Evolutionary conservation across 2,797 vertebrate species (phyloP), one percentile per base, ranked within the genome.

Genomic region (Kryptolebias ocellatus): DNA sequence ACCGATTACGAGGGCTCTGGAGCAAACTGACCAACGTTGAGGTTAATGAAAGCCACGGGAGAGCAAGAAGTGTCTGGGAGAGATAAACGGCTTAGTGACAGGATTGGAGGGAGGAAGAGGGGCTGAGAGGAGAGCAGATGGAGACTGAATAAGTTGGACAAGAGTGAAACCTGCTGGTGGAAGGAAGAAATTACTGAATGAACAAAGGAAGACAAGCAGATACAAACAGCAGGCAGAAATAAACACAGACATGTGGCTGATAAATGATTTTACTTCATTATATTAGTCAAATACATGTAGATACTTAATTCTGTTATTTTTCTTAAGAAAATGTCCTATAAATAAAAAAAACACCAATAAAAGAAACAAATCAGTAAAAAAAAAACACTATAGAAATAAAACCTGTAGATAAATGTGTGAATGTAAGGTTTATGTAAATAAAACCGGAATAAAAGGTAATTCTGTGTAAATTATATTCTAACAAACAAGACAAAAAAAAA

Each of bases 81-180:
- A 82, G 81, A 91, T 89, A 86, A 87, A 82, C 28, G 3, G 80
- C 78, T 89, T 81, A 84, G 76, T 58, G 64, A 74, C 34, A 57
- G 62, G 62, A 74, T 56, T 47, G 67, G 45, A 56, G 69, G 45
- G 60, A 74, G 56, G 72, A 52, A 46, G 42, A 60, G 44, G 54
- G 17, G 27, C 15, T 46, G 29, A 60, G 60, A 34, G 49, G 24
- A 58, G 49, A 29, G 11, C 11, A 55, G 37, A 11, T 31, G 17
- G 15, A 52, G 56, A 50, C 2, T 39, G 5, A 12, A 54, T 83
- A 70, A 64, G 52, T 79, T 78, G 72, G 76, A 37, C 62, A 70
- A 84, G 54, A 82, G 76, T 73, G 88, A 85, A 53, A 78, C 74
- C 88, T 89, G 71, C 76, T 90, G 90, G 89, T 64, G 53, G 53